Conservation (phyloP, 2,888 invertebrate genomes). For the Tolmerus cingulatus region DNA sequence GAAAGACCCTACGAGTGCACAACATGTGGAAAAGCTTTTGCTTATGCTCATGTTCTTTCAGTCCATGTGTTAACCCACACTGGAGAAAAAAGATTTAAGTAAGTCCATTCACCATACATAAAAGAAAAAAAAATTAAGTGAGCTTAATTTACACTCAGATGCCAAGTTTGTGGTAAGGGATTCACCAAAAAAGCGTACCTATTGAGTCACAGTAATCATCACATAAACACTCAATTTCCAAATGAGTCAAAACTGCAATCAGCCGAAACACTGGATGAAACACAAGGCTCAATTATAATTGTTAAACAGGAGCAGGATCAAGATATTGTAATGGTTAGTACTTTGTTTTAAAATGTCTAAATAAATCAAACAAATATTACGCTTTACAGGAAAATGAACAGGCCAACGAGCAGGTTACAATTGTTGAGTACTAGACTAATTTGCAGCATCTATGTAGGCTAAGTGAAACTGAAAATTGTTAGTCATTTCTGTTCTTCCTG, state of each 20-base stretch:
- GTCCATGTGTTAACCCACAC: conserved; percentile 61
- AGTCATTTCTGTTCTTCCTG: no score
- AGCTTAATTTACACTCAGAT: conserved; percentile 46
- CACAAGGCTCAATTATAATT: not conserved
- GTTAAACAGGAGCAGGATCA: not conserved
- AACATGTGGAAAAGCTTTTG: conserved; percentile 60
- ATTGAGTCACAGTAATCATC: conserved; percentile 57
- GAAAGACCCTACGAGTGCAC: conserved; percentile 59
- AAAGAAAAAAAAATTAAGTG: not conserved
- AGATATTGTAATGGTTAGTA: not conserved
- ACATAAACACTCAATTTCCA: conserved; percentile 45
- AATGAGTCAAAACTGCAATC: not conserved
- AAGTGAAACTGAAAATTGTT: not conserved
- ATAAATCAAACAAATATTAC: not conserved
- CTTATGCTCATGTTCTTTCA: conserved; percentile 61
- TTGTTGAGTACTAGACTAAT: not conserved
- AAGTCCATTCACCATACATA: not conserved
- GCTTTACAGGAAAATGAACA: not conserved
- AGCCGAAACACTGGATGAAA: not conserved
- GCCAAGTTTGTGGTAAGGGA: conserved; percentile 59
- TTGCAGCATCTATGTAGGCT: not conserved
- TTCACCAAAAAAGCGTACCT: conserved; percentile 61
- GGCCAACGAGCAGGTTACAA: not conserved
- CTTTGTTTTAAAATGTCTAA: not conserved
- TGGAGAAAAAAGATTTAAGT: conserved; percentile 60